phyloP scores from a whole-genome alignment of 1,140 invertebrate genomes.

The Phthorimaea operculella region DNA sequence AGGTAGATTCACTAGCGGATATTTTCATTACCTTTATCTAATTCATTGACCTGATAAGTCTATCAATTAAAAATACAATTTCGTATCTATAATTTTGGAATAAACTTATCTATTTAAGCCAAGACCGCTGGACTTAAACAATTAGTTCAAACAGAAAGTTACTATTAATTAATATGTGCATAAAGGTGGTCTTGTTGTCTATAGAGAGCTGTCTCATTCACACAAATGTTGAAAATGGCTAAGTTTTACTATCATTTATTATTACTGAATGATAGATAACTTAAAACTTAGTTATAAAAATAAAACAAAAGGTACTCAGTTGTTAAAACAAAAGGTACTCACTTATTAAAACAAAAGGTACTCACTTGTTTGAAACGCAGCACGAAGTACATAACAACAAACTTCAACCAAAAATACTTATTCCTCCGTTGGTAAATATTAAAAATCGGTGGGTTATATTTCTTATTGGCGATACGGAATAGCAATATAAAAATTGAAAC shows the following conservation, averaged over 20 bases:
- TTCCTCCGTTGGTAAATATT: conserved; percentile 66
- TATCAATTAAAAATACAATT: background rate
- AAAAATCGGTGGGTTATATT: conserved; percentile 54
- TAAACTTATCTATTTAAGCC: background rate
- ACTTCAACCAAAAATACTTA: conserved; percentile 63
- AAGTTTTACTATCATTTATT: too few species aligned
- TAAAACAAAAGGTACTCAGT: background rate
- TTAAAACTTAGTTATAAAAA: background rate
- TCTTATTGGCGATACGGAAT: conserved; percentile 43
- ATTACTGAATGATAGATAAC: too few species aligned
- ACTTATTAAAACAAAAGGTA: conserved; percentile 33
- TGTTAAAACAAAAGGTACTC: conserved; percentile 16
- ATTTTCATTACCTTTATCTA: too few species aligned
- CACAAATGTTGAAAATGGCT: too few species aligned
- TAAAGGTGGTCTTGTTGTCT: too few species aligned
- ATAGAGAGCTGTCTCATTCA: too few species aligned
- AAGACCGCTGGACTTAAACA: background rate
- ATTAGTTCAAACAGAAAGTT: background rate
- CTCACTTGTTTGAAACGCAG: conserved; percentile 50
- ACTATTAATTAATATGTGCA: too few species aligned
- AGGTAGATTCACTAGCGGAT: too few species aligned
- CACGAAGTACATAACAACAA: conserved; percentile 56
- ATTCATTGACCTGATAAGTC: too few species aligned
- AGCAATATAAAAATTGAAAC: conserved; percentile 31
- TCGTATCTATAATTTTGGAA: background rate